Evolutionary conservation across 2,888 invertebrate species (phyloP).

Genomic region (Andrena bucephala): DNA sequence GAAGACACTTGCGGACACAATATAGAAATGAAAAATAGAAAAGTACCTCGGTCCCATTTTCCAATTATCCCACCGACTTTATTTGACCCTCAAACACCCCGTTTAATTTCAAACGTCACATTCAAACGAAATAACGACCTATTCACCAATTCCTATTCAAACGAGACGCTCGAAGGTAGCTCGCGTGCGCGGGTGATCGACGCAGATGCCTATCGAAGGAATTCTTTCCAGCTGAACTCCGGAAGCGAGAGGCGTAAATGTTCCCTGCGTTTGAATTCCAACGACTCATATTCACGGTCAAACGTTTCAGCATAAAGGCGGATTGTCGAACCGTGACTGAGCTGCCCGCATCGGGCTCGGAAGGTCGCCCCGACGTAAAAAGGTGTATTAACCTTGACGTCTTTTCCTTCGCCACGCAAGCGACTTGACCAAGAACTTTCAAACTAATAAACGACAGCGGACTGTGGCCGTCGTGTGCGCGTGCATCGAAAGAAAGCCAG

Average conservation of each 20-base stretch:
- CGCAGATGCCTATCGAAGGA: constrained; percentile 11
- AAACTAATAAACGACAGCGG: constrained; percentile 49
- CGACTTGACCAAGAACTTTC: constrained; percentile 70
- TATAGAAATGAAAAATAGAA: too few relatives aligned
- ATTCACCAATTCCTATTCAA: background rate
- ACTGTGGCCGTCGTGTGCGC: constrained; percentile 3
- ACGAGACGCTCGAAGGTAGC: background rate
- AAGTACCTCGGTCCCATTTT: too few relatives aligned
- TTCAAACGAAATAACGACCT: background rate
- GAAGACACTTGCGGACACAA: too few relatives aligned
- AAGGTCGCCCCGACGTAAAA: constrained; percentile 71
- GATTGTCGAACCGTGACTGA: constrained; percentile 72
- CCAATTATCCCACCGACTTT: background rate
- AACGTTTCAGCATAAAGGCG: constrained; percentile 66
- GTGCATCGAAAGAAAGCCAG: constrained; percentile 31
- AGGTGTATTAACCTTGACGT: constrained; percentile 74
- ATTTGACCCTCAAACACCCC: background rate
- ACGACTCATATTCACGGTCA: constrained; percentile 70
- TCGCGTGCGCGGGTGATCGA: background rate
- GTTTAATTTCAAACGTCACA: too few relatives aligned
- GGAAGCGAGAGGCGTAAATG: constrained; percentile 27
- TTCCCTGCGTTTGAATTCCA: constrained; percentile 67
- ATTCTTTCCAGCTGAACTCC: constrained; percentile 12
- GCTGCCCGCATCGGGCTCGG: constrained; percentile 68
- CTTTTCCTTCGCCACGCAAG: constrained; percentile 63